Percentiles rank a stretch among this genome's conserved stretches.
phyloP scores from a whole-genome alignment of 2,113 vertebrate genomes.

The Choloepus hoffmanni region DNA sequence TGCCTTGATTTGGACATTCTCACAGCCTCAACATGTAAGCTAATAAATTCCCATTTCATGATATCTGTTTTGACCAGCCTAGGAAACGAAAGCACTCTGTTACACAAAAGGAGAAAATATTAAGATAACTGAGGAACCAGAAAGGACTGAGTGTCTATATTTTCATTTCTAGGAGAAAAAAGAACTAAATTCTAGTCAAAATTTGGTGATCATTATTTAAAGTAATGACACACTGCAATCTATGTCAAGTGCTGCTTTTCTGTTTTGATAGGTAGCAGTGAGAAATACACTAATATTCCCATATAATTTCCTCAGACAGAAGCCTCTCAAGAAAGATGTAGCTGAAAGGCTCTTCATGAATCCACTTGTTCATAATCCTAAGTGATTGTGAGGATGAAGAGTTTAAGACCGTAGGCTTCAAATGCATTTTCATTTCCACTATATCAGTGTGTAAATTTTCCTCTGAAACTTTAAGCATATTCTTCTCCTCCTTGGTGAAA shows the following conservation, averaged over 20 bases:
- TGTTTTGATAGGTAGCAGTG: not conserved
- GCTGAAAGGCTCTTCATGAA: not conserved
- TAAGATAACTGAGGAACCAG: not conserved
- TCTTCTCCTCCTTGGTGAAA: conserved; percentile 29
- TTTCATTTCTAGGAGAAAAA: conserved; percentile 44
- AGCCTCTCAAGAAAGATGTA: not conserved
- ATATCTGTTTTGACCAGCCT: too few species aligned
- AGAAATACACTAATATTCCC: not conserved
- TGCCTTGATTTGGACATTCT: too few species aligned
- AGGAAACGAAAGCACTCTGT: too few species aligned
- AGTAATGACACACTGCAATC: conserved; percentile 25
- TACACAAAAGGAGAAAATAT: conserved; percentile 35
- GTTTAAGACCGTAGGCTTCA: not conserved
- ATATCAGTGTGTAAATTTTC: not conserved
- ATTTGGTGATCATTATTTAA: not conserved
- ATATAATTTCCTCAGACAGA: not conserved
- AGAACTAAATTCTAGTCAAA: not conserved
- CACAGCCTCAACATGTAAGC: too few species aligned
- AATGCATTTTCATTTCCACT: not conserved
- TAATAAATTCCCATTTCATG: too few species aligned
- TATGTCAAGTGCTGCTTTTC: not conserved
- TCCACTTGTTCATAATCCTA: not conserved
- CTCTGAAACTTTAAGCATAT: not conserved
- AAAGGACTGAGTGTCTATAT: not conserved
- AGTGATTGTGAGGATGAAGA: not conserved